These are phyloP conservation scores for Tricholauxania praeusta DNA, from an alignment of 2,888 invertebrate species.

Conservation along the genomic window DNA sequence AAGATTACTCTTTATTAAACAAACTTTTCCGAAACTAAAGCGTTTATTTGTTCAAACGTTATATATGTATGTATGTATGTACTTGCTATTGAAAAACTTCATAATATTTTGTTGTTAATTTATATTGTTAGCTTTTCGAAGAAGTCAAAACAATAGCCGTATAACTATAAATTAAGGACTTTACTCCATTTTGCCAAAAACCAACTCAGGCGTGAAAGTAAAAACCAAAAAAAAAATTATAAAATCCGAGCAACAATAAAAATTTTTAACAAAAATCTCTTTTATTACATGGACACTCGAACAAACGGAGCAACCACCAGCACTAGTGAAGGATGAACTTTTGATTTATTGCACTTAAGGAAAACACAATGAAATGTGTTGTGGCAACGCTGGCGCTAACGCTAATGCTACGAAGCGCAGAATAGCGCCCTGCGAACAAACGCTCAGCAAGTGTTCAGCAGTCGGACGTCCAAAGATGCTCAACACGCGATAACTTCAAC, in stretches of 20 bases:
- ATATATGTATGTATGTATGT: no score
- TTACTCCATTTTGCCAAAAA: constrained; percentile 9
- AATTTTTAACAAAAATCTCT: constrained; percentile 19
- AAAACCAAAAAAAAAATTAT: background rate
- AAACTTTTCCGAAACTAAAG: no score
- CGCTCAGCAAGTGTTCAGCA: no score
- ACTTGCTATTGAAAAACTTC: no score
- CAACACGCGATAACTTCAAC: no score
- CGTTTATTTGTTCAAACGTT: no score
- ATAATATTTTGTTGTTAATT: no score
- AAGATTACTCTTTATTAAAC: no score
- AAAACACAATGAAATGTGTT: constrained; percentile 16
- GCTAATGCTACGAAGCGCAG: background rate
- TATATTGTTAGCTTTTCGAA: no score
- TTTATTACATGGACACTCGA: background rate
- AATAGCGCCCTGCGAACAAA: no score
- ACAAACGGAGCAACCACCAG: background rate
- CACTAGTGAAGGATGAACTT: constrained; percentile 32
- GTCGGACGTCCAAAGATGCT: no score
- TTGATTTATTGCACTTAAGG: constrained; percentile 32
- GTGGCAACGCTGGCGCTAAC: constrained; percentile 9
- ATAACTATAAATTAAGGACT: constrained; percentile 8
- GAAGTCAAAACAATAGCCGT: background rate
- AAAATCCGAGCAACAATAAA: constrained; percentile 17
- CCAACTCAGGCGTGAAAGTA: constrained; percentile 3